Conservation (phyloP, 2,113 vertebrate genomes). For the Empidonax traillii region DNA sequence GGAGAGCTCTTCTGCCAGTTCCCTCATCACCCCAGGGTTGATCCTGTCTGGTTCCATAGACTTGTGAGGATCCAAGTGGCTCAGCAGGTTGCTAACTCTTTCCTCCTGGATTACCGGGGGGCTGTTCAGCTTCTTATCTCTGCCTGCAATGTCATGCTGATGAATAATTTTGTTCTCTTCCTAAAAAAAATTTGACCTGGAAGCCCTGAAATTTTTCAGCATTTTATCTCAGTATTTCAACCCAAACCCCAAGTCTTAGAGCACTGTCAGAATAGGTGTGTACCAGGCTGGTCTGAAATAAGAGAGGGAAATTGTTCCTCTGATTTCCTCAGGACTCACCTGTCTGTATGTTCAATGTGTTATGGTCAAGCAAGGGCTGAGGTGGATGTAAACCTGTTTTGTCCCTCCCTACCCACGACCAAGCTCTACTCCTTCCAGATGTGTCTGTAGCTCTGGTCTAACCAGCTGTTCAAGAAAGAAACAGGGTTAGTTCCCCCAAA, state of each 20-base stretch:
- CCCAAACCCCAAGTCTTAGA: background rate
- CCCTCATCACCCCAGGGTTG: too few relatives aligned
- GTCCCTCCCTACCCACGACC: background rate
- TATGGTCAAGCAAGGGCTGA: background rate
- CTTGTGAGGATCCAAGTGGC: too few relatives aligned
- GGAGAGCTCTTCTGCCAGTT: too few relatives aligned
- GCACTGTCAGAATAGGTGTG: background rate
- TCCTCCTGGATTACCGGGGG: too few relatives aligned
- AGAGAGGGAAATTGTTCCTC: background rate
- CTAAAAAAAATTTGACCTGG: background rate
- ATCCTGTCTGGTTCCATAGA: too few relatives aligned
- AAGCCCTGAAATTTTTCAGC: background rate
- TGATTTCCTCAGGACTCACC: background rate
- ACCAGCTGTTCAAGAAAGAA: background rate
- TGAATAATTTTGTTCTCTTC: background rate
- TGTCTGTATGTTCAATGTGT: rapidly evolving
- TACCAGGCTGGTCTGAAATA: background rate
- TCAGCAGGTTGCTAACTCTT: too few relatives aligned
- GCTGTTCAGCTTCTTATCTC: too few relatives aligned
- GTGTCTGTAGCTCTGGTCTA: background rate
- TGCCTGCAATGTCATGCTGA: background rate
- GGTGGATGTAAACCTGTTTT: background rate
- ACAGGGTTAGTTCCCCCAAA: background rate
- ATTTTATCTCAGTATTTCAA: background rate
- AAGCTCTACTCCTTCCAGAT: background rate